Evolutionary conservation across 2,113 vertebrate genomes (phyloP), one percentile per base, ranked within the genome.

Genomic region (Lasiurus cinereus): DNA sequence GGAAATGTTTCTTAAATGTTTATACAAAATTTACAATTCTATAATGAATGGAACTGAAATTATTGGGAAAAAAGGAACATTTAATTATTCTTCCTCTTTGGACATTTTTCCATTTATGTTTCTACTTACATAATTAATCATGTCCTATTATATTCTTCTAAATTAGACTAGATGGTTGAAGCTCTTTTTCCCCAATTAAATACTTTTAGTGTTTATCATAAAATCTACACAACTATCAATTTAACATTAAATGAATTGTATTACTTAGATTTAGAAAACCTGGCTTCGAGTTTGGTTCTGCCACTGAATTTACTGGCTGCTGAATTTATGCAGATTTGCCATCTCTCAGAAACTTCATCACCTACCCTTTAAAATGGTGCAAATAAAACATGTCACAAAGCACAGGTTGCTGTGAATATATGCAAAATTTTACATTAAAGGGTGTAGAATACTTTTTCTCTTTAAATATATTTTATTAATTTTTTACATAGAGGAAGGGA

Each of bases 51-150:
- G 2, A 3, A 39, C 16, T 69, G 59, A 80, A 76, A 79, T 94
- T 8, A 88, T 56, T 87, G n/a, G 31, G 92, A 91, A 78, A 9
- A 5, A 27, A 96, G 93, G 69, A 9, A 7, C 48, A 62, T 48
- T 91, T 95, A 84, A 92, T 86, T 91, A 46, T 3, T 94, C 70
- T 79, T 43, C 18, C 16, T 79, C 46, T 39, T 70, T 88, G 66
- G 43, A 5, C 79, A 50, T n/a, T 72, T 91, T 94, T 78, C 6
- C 46, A 67, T 91, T 96, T 94, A 66, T 27, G 29, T 74, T 94
- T 94, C n/a, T 91, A 24, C 9, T 77, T 88, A 92, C 92, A 83
- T 56, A 69, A n/a, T 43, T 97, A 96, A 88, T 31, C 39, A 48
- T 70, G 19, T 78, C 14, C 33, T 94, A 5, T 67, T 88, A 1